Evolutionary conservation across 2,113 vertebrate genomes (phyloP).

Genomic region (Pseudorectes ferrugineus): DNA sequence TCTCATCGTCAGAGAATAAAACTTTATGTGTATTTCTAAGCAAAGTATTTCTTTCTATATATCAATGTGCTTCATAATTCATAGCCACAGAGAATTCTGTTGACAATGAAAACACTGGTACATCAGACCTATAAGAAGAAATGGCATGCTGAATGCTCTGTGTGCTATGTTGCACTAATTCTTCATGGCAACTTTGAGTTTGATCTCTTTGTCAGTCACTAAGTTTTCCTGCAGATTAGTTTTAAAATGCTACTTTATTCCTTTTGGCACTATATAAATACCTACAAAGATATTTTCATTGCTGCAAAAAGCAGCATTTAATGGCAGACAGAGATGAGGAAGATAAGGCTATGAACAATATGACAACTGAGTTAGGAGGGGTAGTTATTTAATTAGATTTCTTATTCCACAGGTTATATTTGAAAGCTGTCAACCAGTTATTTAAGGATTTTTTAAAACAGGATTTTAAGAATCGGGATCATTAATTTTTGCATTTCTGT

Average conservation of each 20-base stretch:
- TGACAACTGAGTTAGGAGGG: background rate
- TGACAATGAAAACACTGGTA: background rate
- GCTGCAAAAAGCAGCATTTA: background rate
- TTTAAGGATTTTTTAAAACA: background rate
- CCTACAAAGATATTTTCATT: background rate
- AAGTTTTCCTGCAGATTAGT: background rate
- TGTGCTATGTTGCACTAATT: background rate
- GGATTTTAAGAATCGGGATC: background rate
- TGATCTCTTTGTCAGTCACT: background rate
- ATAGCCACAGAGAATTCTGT: background rate
- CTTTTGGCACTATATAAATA: background rate
- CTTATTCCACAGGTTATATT: background rate
- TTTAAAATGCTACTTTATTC: background rate
- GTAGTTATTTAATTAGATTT: background rate
- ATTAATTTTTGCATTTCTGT: background rate
- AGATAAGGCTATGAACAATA: background rate
- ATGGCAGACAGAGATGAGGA: background rate
- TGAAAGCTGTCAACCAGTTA: background rate
- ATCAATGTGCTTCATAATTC: background rate
- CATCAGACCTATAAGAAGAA: background rate
- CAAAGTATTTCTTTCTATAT: background rate
- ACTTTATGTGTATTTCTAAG: background rate
- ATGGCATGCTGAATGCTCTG: background rate
- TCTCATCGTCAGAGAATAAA: background rate
- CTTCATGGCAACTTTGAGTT: background rate